phyloP scores from a whole-genome alignment of 2,113 vertebrate species.

The Pithys albifrons region DNA sequence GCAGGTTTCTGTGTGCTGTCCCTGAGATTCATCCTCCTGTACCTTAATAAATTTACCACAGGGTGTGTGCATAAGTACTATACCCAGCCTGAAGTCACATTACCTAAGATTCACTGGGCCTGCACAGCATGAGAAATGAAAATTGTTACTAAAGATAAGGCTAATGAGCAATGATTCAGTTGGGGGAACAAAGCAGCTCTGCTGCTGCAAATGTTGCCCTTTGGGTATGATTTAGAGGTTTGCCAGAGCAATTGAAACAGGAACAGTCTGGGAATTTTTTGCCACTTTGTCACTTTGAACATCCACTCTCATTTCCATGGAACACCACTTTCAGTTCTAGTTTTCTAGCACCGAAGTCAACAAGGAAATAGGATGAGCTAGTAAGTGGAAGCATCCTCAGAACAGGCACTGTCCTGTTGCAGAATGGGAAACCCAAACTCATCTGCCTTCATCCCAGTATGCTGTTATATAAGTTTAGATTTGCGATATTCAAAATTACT shows the following conservation, averaged over 20 bases:
- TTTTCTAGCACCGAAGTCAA: not conserved
- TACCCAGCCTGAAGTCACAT: not conserved
- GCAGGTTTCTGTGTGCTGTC: not conserved
- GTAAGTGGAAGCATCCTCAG: not conserved
- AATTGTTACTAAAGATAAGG: slow-evolving; percentile 15
- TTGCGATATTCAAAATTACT: not conserved
- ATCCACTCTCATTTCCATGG: not conserved
- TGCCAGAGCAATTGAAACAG: not conserved
- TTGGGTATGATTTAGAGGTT: not conserved
- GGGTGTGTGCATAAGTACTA: not conserved
- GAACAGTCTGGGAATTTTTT: not conserved
- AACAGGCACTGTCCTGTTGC: not conserved
- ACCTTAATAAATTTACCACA: not conserved
- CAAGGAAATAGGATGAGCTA: not conserved
- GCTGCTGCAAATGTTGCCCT: not conserved
- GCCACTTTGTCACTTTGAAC: not conserved
- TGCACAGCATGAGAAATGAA: not conserved
- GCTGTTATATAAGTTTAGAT: not conserved
- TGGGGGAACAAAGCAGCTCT: not conserved
- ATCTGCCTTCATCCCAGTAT: not conserved
- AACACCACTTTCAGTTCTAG: not conserved
- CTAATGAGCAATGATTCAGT: slow-evolving; percentile 4
- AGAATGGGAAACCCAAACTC: not conserved
- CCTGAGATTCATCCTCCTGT: not conserved
- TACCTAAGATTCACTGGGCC: not conserved